Base-by-base conservation (phyloP, 1,140 invertebrate genomes). In the Dinoponera quadriceps region DNA sequence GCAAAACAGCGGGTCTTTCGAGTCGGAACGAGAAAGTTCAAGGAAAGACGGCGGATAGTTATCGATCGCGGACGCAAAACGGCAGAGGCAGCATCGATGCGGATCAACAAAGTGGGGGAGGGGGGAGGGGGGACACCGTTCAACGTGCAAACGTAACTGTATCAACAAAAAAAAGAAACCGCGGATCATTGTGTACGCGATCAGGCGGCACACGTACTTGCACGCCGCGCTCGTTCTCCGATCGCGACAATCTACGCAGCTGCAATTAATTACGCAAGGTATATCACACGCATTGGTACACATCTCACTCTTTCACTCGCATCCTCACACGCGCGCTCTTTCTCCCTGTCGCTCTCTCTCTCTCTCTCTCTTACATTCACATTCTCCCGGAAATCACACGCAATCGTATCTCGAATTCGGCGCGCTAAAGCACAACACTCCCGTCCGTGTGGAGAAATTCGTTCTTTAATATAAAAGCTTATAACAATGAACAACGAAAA, bases 401-500 rank as follows among this genome's bases (percentile, higher is more conserved):
- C 65, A 80, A 80, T 80, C 51, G 33, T 59, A 69, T 80, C 18
- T 27, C 49, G 75, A 80, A 80, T 80, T 80, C 65, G 75, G 75
- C 75, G 75, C 75, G 65, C 75, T 69, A 80, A 80, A 68, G 22
- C 20, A 69, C 20, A 69, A 80, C 75, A 80, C 75, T 57, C 25
- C 51, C 75, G 75, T 80, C 75, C 65, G 54, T 44, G 38, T 44
- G 38, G 38, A 44, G 33, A 80, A 69, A 69, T 80, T 80, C 65
- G 63, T 80, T 57, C 51, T 78, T 68, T 16, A 69, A 78, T 78
- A 78, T 78, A 78, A 78, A 78, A 78, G 75, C 75, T 78, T 78
- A 78, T 78, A 78, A 78, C 75, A 78, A 78, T 57, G 33, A 78
- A 78, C 75, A 78, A 78, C 63, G 75, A 44, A 78, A 78, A 78